These are phyloP conservation scores for Leptinotarsa haldemani DNA, from an alignment of 2,888 invertebrate genomes.

Conservation along the genomic window DNA sequence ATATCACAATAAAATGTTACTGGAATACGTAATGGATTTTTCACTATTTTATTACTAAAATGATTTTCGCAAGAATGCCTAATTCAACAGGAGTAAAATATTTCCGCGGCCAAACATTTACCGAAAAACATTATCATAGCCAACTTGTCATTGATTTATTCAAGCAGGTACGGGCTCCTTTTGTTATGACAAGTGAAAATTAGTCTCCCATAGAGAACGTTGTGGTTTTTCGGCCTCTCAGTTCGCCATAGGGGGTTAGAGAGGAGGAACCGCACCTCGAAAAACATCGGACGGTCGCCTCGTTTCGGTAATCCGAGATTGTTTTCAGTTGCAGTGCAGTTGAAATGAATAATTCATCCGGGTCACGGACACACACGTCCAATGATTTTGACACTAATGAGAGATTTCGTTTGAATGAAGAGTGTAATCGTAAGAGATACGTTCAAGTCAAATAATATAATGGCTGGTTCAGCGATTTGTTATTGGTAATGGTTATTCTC, in stretches of 20 bases:
- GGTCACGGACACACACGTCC: slow-evolving; percentile 23
- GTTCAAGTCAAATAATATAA: too few species aligned
- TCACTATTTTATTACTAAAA: neutral
- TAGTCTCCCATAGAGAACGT: slow-evolving; percentile 49
- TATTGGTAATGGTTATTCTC: too few species aligned
- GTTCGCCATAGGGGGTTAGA: slow-evolving; percentile 44
- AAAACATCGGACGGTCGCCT: slow-evolving; percentile 35
- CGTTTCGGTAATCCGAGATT: slow-evolving; percentile 37
- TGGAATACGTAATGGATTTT: too few species aligned
- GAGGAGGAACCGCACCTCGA: slow-evolving; percentile 47
- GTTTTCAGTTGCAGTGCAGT: slow-evolving; percentile 29
- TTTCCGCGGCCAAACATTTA: neutral
- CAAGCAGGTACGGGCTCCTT: slow-evolving; percentile 45
- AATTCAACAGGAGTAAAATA: neutral
- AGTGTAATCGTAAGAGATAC: neutral
- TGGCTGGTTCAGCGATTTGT: too few species aligned
- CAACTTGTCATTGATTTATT: slow-evolving; percentile 50
- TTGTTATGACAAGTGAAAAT: slow-evolving; percentile 56
- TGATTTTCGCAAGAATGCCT: neutral
- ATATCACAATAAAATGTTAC: too few species aligned
- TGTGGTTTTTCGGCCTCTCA: slow-evolving; percentile 44
- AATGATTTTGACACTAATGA: slow-evolving; percentile 16
- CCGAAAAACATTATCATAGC: slow-evolving; percentile 27
- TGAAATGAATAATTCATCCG: slow-evolving; percentile 30
- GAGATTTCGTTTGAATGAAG: neutral